Base-by-base conservation (phyloP, 2,797 vertebrate genomes). In the Trematocara caparti region DNA sequence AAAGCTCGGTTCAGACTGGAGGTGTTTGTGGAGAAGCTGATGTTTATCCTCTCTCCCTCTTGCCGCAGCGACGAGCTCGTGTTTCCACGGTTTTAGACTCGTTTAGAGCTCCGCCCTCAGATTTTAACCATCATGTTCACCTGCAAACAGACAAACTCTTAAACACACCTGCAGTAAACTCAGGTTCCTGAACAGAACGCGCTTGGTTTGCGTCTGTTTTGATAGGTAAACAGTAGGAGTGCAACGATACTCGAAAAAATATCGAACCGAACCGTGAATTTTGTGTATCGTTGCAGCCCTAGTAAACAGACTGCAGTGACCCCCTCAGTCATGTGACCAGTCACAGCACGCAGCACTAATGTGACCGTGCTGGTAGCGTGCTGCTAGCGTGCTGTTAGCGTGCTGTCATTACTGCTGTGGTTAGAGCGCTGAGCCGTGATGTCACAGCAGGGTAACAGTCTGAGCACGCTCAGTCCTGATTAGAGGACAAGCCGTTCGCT, bases 381-480 rank as follows among this genome's bases (percentile, higher is more conserved):
- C 71, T 86, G 62, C 89, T 17, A 47, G 86, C 82, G 4, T 73
- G 81, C n/a, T 4, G 40, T 66, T 85, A 84, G 80, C 76, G 2
- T 38, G 76, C 73, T 87, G 66, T 91, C 66, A 84, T 89, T 89
- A 87, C 49, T 2, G 3, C 85, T 11, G 45, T 80, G 89, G 91
- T 94, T 90, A 91, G 76, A 86, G 83, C 81, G 69, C 76, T 40
- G 64, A 74, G 74, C 15, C 8, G 30, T 86, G 86, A 88, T 87
- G 87, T 91, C 88, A 90, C 27, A 34, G 80, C 30, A 76, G 48
- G 66, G 64, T 51, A 59, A 57, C 11, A 1, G 73, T 85, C 76
- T 88, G 87, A 86, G 79, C 83, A 62, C 59, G 76, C 83, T 88
- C 75, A 3, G 15, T 66, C 3, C 69, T 91, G 82, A 94, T 93